phyloP scores from a whole-genome alignment of 2,797 vertebrate genomes.

The Sarcophilus harrisii region DNA sequence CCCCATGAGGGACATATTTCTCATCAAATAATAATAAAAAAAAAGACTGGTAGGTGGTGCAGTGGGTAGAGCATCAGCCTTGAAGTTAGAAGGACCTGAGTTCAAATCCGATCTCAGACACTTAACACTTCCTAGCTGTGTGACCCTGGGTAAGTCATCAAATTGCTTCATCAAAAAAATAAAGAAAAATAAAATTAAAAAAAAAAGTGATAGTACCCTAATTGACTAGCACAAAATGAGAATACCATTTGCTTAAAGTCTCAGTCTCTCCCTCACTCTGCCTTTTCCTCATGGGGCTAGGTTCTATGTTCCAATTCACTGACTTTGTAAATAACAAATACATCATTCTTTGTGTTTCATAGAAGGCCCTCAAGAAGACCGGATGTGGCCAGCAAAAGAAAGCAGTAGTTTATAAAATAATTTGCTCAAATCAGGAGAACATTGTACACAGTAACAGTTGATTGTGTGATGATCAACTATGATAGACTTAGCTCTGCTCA shows the following conservation, averaged over 20 bases:
- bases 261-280: not conserved
- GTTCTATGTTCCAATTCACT: not conserved
- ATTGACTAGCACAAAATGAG: not conserved
- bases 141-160: too few species aligned
- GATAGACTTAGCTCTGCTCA: too few species aligned
- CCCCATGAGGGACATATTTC: not conserved
- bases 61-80: too few species aligned
- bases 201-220: not conserved
- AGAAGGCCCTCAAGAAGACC: not conserved
- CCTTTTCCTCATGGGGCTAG: not conserved
- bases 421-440: not conserved
- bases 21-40: not conserved
- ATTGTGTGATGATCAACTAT: too few species aligned
- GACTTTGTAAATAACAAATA: not conserved
- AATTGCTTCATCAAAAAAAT: too few species aligned
- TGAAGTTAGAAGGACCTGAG: too few species aligned
- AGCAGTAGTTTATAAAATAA: rapidly evolving
- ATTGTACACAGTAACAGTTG: too few species aligned
- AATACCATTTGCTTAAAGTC: not conserved
- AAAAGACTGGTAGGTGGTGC: too few species aligned
- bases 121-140: too few species aligned
- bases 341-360: not conserved
- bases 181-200: too few species aligned
- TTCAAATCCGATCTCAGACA: too few species aligned
- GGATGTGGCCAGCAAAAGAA: not conserved